These are phyloP conservation scores for Drosophila nigromelanica DNA, from an alignment of 1,140 invertebrate species.

Conservation along the genomic window DNA sequence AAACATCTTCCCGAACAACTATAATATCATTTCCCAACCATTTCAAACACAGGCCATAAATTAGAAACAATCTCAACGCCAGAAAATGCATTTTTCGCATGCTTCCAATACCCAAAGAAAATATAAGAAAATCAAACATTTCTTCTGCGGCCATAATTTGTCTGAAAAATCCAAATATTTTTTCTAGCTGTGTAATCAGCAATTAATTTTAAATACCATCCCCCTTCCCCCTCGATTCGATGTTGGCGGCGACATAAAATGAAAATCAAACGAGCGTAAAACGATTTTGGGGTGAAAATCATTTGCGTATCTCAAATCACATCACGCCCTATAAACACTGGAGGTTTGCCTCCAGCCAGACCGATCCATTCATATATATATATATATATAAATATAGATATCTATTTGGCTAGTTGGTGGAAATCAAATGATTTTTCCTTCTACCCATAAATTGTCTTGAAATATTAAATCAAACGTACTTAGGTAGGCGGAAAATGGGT, in stretches of 20 bases:
- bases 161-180: conserved; percentile 54
- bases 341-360: conserved; percentile 13
- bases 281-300: conserved; percentile 41
- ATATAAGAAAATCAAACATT: conserved; percentile 26
- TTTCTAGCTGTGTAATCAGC: conserved; percentile 38
- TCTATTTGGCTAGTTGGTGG: conserved; percentile 8
- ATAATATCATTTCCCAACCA: conserved; percentile 10
- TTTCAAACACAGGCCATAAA: conserved; percentile 16
- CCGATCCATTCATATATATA: conserved; percentile 3
- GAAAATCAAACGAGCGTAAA: conserved; percentile 45
- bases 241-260: conserved; percentile 49
- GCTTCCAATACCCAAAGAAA: conserved; percentile 3
- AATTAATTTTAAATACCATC: neutral
- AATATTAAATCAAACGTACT: conserved; percentile 21
- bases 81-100: conserved; percentile 40
- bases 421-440: conserved; percentile 62
- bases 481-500: conserved; percentile 36
- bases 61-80: conserved; percentile 14
- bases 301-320: conserved; percentile 41
- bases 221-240: neutral
- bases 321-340: conserved; percentile 71
- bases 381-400: neutral
- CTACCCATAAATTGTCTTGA: conserved; percentile 34
- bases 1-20: conserved; percentile 1
- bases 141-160: conserved; percentile 45